Evolutionary conservation across 1,140 invertebrate species (phyloP), one percentile per base, ranked within the genome.

Genomic region (Platyura marginata): DNA sequence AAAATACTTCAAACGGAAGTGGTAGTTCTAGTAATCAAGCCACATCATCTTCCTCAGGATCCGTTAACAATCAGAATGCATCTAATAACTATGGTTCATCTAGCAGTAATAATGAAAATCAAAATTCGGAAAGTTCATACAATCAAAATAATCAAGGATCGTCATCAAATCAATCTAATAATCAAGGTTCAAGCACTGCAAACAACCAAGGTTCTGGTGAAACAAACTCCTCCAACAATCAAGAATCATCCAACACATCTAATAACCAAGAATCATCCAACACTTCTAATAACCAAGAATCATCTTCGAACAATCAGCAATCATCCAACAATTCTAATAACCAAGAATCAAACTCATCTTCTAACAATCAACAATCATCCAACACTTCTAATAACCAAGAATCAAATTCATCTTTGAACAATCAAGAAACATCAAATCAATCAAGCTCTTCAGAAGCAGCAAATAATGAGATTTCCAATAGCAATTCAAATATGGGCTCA

Each of bases 351-450:
- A 8, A 6, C 6, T 8, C 5, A 8, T 10, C 35, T 8, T 37
- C 35, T 8, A 8, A 6, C 9, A 37, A 19, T 19, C 13, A 37
- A n/a, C 8, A 16, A 19, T 37, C 35, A 37, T 37, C 35, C 15
- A 9, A 9, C n/a, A 32, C 9, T 32, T n/a, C 51, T 10, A 32
- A 40, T 5, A 46, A 45, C 0, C 44, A 46, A 18, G 44, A 51
- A 20, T 70, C n/a, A n/a, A n/a, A n/a, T n/a, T n/a, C 63, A 44
- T 48, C 45, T 3, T 45, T 48, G 1, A 66, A 71, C n/a, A 29
- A 29, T 29, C 25, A 29, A 29, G 25, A 13, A 6, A 8, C 25
- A 29, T 29, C 25, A 29, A n/a, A n/a, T n/a, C 29, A 21, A 11
- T 34, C 34, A 0, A 44, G 16, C 34, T 38, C 34, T 36, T 20